Evolutionary conservation across 2,797 vertebrate genomes (phyloP).

Genomic region (Pangasius sanitwongsei): DNA sequence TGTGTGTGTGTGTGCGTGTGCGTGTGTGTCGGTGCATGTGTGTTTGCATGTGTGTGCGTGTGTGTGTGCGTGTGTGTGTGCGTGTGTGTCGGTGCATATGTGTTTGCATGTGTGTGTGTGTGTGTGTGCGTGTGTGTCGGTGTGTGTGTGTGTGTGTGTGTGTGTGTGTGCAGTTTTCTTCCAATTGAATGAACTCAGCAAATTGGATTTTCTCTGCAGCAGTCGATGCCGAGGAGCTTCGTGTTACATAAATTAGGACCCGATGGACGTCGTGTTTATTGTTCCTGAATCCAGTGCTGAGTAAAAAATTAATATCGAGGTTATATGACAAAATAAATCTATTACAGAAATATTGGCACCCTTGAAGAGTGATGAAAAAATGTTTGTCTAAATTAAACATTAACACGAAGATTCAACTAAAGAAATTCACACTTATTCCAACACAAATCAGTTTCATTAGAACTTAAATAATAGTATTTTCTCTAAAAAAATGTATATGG

Average conservation of each 20-base stretch:
- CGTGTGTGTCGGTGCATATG: too few relatives aligned
- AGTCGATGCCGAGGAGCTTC: constrained; percentile 14
- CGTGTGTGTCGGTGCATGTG: too few relatives aligned
- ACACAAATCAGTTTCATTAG: background rate
- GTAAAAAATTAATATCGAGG: background rate
- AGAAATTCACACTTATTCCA: background rate
- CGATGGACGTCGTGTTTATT: background rate
- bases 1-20: too few relatives aligned
- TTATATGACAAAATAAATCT: background rate
- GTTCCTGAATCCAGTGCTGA: background rate
- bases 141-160: constrained; percentile 18
- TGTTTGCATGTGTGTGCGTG: too few relatives aligned
- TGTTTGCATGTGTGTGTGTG: too few relatives aligned
- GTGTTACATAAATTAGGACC: constrained; percentile 11
- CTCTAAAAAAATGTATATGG: background rate
- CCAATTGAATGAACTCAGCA: constrained; percentile 20
- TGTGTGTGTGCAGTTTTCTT: constrained; percentile 17
- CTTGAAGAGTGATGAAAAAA: background rate
- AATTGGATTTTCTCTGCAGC: constrained; percentile 38
- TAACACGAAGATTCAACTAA: background rate
- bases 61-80: too few relatives aligned
- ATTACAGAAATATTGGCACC: background rate
- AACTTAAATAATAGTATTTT: background rate
- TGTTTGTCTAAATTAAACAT: background rate
- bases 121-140: too few relatives aligned